A percentile compares a stretch with the other conserved stretches of the same genome.
These are phyloP conservation scores for Phthorimaea operculella DNA, from an alignment of 1,140 invertebrate species.

Conservation along the genomic window DNA sequence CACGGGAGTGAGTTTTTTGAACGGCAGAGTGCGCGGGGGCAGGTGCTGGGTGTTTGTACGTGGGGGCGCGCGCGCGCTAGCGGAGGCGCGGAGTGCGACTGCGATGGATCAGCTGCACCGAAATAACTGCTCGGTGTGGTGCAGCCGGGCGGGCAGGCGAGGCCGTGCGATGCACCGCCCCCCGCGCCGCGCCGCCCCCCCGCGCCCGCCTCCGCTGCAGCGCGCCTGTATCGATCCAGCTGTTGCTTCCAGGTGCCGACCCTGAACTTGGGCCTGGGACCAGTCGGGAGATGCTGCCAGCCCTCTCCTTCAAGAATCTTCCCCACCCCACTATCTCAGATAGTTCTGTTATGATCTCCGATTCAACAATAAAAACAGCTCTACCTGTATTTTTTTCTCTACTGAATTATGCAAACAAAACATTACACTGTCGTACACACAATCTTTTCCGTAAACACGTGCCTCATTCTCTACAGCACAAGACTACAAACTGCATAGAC, in stretches of 20 bases:
- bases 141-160: slow-evolving; percentile 25
- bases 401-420: no score
- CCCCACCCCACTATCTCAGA: background rate
- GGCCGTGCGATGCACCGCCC: slow-evolving; percentile 31
- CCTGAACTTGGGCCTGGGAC: slow-evolving; percentile 34
- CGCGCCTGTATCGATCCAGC: slow-evolving; percentile 53
- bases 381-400: no score
- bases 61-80: slow-evolving; percentile 38
- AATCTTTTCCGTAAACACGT: no score
- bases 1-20: slow-evolving; percentile 9
- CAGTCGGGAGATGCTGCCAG: background rate
- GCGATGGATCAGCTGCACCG: slow-evolving; percentile 50
- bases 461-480: no score
- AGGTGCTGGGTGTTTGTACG: slow-evolving; percentile 18
- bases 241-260: slow-evolving; percentile 49
- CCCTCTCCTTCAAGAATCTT: background rate
- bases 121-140: slow-evolving; percentile 62
- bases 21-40: slow-evolving; percentile 28
- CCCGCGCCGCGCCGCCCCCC: slow-evolving; percentile 13
- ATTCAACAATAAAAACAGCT: no score
- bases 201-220: slow-evolving; percentile 33
- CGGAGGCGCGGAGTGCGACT: slow-evolving; percentile 50
- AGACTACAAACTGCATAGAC: no score
- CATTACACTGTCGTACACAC: no score
- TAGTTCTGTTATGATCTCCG: no score